Conservation (phyloP, 2,888 invertebrate genomes). For the Patella depressa region DNA sequence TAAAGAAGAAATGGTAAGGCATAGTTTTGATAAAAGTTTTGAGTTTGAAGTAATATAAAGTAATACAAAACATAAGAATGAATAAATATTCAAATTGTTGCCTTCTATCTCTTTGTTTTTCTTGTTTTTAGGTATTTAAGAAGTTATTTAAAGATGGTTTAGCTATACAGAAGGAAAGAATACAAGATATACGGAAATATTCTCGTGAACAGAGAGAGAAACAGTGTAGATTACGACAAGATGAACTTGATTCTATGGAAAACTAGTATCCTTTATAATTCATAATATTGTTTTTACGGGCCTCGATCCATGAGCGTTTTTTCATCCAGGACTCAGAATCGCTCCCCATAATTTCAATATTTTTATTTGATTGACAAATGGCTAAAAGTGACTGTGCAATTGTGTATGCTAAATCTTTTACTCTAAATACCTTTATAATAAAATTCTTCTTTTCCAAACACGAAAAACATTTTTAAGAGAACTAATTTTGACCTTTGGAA, state of each 20-base stretch:
- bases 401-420: no score
- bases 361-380: no score
- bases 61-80: no score
- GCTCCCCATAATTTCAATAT: no score
- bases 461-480: no score
- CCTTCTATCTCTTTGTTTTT: neutral
- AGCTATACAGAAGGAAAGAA: slow-evolving; percentile 67
- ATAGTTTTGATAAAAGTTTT: neutral
- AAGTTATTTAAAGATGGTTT: slow-evolving; percentile 68
- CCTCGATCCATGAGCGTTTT: no score
- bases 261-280: slow-evolving; percentile 68
- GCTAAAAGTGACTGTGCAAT: no score
- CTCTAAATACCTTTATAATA: no score
- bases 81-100: no score
- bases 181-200: slow-evolving; percentile 66
- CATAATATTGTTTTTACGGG: neutral
- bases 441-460: no score
- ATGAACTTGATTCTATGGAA: slow-evolving; percentile 69
- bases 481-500: no score
- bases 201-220: slow-evolving; percentile 64
- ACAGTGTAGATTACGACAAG: slow-evolving; percentile 56
- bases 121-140: slow-evolving; percentile 65
- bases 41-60: neutral
- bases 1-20: slow-evolving; percentile 67
- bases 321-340: no score